A percentile compares a stretch with the other conserved stretches of the same genome.
Evolutionary conservation across 2,113 vertebrate species (phyloP).

Genomic region (Diglossa brunneiventris): DNA sequence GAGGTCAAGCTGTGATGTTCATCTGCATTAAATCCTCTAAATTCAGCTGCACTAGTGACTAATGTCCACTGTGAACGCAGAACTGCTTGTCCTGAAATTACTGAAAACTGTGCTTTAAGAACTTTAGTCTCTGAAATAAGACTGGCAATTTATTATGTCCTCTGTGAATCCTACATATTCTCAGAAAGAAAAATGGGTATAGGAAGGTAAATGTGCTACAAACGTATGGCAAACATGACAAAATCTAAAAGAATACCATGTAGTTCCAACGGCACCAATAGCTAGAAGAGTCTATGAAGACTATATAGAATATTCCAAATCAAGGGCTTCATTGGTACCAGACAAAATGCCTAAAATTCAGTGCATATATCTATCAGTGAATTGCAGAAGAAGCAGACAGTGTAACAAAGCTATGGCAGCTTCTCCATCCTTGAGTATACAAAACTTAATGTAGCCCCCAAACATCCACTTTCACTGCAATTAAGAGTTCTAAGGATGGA

Average conservation of each 20-base stretch:
- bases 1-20: background rate
- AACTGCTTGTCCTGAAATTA: background rate
- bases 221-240: background rate
- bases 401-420: background rate
- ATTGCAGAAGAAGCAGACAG: background rate
- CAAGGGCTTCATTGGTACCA: background rate
- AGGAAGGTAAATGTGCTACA: background rate
- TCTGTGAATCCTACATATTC: background rate
- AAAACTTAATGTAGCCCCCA: background rate
- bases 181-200: background rate
- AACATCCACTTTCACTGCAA: background rate
- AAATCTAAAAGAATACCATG: background rate
- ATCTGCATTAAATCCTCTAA: background rate
- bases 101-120: background rate
- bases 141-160: background rate
- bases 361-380: background rate
- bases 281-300: background rate
- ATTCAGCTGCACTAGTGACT: background rate
- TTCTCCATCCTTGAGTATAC: background rate
- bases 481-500: background rate
- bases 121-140: background rate
- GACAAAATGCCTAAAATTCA: background rate
- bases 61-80: background rate
- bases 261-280: background rate
- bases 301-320: background rate